Conservation (phyloP, 2,113 vertebrate genomes). For the Melanocharis versteri region DNA sequence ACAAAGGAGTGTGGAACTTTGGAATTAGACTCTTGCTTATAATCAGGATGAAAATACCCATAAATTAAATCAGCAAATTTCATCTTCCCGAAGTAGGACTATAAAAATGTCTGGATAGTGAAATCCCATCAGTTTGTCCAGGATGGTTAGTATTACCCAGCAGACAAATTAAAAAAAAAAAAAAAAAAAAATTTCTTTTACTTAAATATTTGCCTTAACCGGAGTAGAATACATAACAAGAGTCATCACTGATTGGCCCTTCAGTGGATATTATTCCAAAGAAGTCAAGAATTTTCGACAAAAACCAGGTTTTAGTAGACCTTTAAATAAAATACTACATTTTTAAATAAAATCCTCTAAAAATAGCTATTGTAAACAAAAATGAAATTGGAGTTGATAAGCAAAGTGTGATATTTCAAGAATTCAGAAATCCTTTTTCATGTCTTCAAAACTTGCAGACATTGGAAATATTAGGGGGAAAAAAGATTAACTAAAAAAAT, state of each 20-base stretch:
- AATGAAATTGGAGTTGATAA: not conserved
- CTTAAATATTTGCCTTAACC: not conserved
- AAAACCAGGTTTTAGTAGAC: not conserved
- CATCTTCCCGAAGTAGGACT: not conserved
- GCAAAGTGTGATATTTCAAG: not conserved
- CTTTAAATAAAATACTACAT: not conserved
- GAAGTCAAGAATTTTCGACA: not conserved
- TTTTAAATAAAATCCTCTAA: not conserved
- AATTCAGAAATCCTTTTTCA: not conserved
- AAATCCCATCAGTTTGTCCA: not conserved
- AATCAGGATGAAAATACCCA: not conserved
- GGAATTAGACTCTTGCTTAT: not conserved
- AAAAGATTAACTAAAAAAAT: not conserved
- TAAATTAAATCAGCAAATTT: not conserved
- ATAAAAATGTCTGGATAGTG: not conserved
- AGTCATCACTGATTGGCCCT: not conserved
- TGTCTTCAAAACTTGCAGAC: not conserved
- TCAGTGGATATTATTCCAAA: not conserved
- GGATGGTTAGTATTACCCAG: rapidly evolving
- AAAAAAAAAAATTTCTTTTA: not conserved
- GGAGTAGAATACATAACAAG: not conserved
- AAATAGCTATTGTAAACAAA: not conserved
- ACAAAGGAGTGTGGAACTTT: not conserved
- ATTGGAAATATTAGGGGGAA: not conserved
- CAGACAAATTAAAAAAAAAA: no score